A percentile compares a stretch with the other conserved stretches of the same genome.
Evolutionary conservation across 2,797 vertebrate genomes (phyloP).

Genomic region (Xerus rutilus): DNA sequence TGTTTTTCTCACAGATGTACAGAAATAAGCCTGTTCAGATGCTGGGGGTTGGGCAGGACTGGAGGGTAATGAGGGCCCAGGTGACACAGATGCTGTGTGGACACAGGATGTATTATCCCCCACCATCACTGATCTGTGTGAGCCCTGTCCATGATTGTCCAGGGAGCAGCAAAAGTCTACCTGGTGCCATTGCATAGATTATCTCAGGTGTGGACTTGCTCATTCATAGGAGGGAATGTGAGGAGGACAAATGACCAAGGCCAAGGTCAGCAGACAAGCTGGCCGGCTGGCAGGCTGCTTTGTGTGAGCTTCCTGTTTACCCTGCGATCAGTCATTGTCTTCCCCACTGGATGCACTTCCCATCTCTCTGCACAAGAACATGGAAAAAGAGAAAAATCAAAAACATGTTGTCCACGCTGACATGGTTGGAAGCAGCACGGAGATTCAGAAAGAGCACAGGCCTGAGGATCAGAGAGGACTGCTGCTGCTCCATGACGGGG

Average conservation of each 20-base stretch:
- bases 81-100: neutral
- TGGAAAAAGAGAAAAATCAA: constrained; percentile 12
- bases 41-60: neutral
- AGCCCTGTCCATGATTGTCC: neutral
- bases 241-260: constrained; percentile 45
- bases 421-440: neutral
- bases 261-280: constrained; percentile 73
- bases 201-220: constrained; percentile 63
- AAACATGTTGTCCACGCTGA: neutral
- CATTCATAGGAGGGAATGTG: constrained; percentile 4
- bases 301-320: constrained; percentile 72
- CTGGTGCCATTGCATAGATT: constrained; percentile 13
- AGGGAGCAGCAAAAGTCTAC: neutral
- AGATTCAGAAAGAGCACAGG: neutral
- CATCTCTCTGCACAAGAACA: constrained; percentile 42
- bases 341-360: constrained; percentile 50
- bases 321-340: constrained; percentile 50
- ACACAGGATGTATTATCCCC: neutral
- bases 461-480: neutral
- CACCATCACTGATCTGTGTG: neutral
- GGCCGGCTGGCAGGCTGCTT: neutral
- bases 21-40: neutral
- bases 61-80: neutral
- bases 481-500: rapidly evolving
- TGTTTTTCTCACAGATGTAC: neutral